Conservation (phyloP, 2,113 vertebrate genomes). For the Podocnemis expansa region DNA sequence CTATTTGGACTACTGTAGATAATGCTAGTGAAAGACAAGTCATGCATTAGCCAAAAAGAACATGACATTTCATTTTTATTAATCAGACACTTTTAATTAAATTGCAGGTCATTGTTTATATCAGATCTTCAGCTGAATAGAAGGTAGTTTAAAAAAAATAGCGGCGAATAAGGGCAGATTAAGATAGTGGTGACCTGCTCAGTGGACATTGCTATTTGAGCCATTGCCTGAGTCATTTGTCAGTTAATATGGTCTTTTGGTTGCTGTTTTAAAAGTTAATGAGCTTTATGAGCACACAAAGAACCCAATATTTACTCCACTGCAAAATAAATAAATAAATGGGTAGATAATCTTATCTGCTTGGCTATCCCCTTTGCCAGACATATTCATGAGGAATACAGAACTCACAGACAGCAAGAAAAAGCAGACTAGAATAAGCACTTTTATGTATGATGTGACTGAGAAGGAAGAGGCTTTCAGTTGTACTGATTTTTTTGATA, state of each 20-base stretch:
- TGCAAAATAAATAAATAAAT: neutral
- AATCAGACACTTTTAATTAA: conserved; percentile 38
- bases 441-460: neutral
- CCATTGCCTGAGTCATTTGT: neutral
- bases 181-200: no score
- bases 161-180: neutral
- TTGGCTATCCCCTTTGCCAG: neutral
- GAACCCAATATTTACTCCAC: neutral
- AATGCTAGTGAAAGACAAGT: conserved; percentile 21
- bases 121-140: neutral
- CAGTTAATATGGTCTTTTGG: neutral
- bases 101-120: neutral
- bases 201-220: neutral
- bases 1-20: conserved; percentile 39
- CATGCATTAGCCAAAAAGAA: conserved; percentile 4
- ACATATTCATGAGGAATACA: neutral
- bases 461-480: neutral
- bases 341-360: neutral
- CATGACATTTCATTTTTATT: conserved; percentile 47
- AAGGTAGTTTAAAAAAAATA: neutral
- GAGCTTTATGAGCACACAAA: neutral
- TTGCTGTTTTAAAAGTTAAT: neutral
- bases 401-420: neutral
- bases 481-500: neutral
- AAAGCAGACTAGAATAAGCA: neutral